Conservation (phyloP, 2,888 invertebrate genomes). For the Gasteruption jaculator region DNA sequence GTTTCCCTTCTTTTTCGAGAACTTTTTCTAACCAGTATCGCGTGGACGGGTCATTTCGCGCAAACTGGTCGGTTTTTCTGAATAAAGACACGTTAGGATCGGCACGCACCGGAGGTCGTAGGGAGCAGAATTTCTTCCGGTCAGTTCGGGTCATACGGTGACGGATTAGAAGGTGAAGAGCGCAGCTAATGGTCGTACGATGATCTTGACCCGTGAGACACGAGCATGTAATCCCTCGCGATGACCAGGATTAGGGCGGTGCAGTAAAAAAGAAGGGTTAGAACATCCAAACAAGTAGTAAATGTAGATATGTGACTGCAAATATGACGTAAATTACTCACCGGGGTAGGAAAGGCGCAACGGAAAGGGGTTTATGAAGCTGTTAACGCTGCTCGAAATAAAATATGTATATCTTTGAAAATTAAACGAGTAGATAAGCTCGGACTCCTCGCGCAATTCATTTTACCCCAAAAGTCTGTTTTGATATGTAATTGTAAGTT, state of each 20-base stretch:
- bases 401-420: no score
- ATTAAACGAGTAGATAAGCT: no score
- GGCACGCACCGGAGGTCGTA: constrained; percentile 24
- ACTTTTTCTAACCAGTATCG: no score
- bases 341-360: constrained; percentile 2
- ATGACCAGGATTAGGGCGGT: constrained; percentile 17
- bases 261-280: constrained; percentile 23
- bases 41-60: constrained; percentile 31
- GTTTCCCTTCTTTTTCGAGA: no score
- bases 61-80: constrained; percentile 23
- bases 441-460: no score
- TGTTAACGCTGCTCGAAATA: constrained; percentile 19
- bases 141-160: constrained; percentile 41
- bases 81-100: constrained; percentile 20
- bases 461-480: no score
- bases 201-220: constrained; percentile 44
- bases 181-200: constrained; percentile 38
- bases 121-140: no score
- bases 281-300: constrained; percentile 39
- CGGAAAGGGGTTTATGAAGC: constrained; percentile 19
- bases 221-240: constrained; percentile 41
- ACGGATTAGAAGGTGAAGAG: constrained; percentile 45
- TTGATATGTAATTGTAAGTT: no score
- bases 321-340: constrained; percentile 28
- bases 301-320: constrained; percentile 33